Conservation (phyloP, 2,113 vertebrate species). For the Oryzias curvinotus region DNA sequence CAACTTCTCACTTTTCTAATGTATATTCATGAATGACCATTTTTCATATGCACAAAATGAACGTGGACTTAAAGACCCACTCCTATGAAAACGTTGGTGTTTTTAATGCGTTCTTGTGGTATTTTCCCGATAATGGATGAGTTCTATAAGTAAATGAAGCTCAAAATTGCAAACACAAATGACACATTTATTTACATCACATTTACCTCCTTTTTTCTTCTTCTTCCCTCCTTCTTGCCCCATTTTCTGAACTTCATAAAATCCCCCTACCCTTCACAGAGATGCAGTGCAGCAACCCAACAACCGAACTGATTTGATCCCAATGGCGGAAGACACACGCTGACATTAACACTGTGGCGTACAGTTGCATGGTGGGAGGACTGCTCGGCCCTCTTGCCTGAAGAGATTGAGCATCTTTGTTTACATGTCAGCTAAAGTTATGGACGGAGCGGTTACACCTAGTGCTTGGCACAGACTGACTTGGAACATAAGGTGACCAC, state of each 20-base stretch:
- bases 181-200: slow-evolving; percentile 1
- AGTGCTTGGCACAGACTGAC: background rate
- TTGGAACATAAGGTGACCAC: background rate
- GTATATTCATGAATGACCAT: too few relatives aligned
- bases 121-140: too few relatives aligned
- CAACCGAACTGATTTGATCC: background rate
- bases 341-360: slow-evolving; percentile 8
- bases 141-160: too few relatives aligned
- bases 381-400: slow-evolving; percentile 11
- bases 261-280: background rate
- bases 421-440: slow-evolving; percentile 44
- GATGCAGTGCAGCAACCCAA: slow-evolving; percentile 14
- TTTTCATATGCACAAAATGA: too few relatives aligned
- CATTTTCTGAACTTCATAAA: too few relatives aligned
- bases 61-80: too few relatives aligned
- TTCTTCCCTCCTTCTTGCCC: too few relatives aligned
- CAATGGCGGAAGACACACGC: slow-evolving; percentile 23
- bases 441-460: background rate
- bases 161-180: too few relatives aligned
- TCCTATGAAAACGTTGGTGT: too few relatives aligned
- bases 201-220: slow-evolving; percentile 10
- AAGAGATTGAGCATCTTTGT: slow-evolving; percentile 44
- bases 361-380: slow-evolving; percentile 16
- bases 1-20: too few relatives aligned
- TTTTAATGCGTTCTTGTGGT: too few relatives aligned